phyloP scores from a whole-genome alignment of 2,113 vertebrate genomes.

The Carassius carassius region DNA sequence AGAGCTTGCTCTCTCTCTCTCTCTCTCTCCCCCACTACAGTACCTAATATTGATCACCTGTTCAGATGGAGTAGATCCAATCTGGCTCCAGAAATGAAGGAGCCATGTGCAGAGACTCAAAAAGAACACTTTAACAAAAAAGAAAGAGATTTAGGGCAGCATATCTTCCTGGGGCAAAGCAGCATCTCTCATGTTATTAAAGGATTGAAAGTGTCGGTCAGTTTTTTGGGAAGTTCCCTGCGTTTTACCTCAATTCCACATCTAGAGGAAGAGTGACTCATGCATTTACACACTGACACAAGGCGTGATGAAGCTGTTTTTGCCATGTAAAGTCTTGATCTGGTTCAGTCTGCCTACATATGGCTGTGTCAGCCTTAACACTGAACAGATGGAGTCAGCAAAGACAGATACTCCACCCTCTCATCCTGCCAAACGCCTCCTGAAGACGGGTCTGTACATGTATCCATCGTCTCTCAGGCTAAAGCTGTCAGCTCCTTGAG shows the following conservation, averaged over 20 bases:
- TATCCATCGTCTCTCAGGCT: background rate
- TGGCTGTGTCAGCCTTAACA: conserved; percentile 10
- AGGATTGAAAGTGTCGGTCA: background rate
- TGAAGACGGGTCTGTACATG: conserved; percentile 14
- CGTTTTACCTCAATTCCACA: conserved; percentile 7
- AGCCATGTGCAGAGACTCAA: background rate
- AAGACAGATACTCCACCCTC: conserved; percentile 20
- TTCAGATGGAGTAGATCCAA: conserved; percentile 5
- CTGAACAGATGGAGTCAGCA: conserved; percentile 35
- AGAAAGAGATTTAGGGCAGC: background rate
- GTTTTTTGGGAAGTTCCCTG: conserved; percentile 24
- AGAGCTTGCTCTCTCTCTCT: background rate
- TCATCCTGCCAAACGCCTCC: conserved; percentile 7
- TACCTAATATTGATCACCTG: background rate
- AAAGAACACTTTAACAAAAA: conserved; percentile 9
- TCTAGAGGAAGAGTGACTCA: conserved; percentile 33
- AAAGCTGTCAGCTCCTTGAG: conserved; percentile 32
- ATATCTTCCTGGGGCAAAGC: background rate
- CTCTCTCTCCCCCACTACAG: background rate
- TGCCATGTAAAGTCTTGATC: background rate
- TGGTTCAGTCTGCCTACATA: conserved; percentile 1
- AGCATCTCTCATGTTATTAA: background rate
- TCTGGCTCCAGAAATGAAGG: conserved; percentile 17
- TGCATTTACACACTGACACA: conserved; percentile 1
- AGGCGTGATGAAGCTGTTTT: conserved; percentile 9